Evolutionary conservation across 37 sponge, comb jelly and placozoan genomes (phyloP).

Genomic region (Chondrosia reniformis): DNA sequence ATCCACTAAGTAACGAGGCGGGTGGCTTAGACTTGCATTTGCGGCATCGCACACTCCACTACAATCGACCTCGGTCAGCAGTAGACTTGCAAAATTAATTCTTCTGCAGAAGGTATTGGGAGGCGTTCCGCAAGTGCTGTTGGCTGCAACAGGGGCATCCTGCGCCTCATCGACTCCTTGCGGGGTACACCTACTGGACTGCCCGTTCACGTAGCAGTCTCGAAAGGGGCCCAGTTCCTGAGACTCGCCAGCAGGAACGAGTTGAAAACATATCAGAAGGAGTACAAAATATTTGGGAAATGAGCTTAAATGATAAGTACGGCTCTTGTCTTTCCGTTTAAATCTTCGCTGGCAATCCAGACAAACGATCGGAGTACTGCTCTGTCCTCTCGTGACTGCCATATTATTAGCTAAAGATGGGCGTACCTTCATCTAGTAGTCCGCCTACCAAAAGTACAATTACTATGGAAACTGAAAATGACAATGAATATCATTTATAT

Average conservation of each 20-base stretch:
- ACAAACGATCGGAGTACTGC: no score
- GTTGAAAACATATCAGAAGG: neutral
- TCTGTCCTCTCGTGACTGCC: no score
- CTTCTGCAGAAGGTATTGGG: slow-evolving; percentile 36
- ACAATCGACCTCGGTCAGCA: slow-evolving; percentile 12
- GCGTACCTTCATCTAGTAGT: no score
- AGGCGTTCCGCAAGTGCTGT: slow-evolving; percentile 62
- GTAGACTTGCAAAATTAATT: neutral
- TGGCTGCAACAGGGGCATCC: slow-evolving; percentile 6
- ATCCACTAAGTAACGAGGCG: slow-evolving; percentile 49
- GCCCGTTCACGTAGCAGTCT: slow-evolving; percentile 16
- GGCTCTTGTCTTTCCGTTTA: no score
- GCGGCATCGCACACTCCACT: slow-evolving; percentile 31
- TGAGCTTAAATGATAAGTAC: neutral
- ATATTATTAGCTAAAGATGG: no score
- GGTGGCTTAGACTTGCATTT: slow-evolving; percentile 32
- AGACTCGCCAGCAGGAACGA: neutral
- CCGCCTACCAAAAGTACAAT: no score
- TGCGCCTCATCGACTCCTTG: slow-evolving; percentile 18
- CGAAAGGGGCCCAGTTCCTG: slow-evolving; percentile 9
- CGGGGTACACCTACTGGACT: slow-evolving; percentile 48
- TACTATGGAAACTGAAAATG: no score
- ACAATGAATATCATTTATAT: no score
- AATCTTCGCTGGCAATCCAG: no score
- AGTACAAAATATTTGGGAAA: neutral